These are phyloP conservation scores for Choristoneura rosaceana DNA, from an alignment of 2,888 invertebrate genomes.

Conservation along the genomic window DNA sequence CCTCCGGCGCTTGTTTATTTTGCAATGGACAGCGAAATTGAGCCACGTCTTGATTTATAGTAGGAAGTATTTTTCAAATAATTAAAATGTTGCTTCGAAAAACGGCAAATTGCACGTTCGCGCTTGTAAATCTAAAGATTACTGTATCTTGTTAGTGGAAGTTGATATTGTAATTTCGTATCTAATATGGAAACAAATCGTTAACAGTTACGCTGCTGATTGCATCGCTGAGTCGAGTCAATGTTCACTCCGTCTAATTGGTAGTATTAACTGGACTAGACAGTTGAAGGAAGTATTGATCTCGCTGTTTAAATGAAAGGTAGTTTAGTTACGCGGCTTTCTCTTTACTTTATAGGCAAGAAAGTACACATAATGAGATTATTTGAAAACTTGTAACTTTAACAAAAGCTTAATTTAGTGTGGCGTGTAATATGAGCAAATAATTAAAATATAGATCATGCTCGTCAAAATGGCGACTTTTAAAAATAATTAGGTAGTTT, in stretches of 20 bases:
- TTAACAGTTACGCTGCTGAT: slow-evolving; percentile 27
- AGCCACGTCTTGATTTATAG: slow-evolving; percentile 41
- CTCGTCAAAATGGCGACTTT: no score
- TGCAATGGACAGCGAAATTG: slow-evolving; percentile 57
- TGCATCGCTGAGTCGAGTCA: slow-evolving; percentile 5
- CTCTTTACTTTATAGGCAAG: not conserved
- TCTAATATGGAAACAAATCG: not conserved
- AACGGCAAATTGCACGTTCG: slow-evolving; percentile 26
- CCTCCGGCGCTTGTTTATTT: slow-evolving; percentile 54
- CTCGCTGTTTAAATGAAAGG: not conserved
- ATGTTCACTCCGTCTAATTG: slow-evolving; percentile 16
- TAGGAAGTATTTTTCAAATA: slow-evolving; percentile 35
- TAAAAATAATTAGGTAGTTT: no score
- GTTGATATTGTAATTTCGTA: slow-evolving; percentile 25
- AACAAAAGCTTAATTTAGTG: no score
- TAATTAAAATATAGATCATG: no score
- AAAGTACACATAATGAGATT: no score
- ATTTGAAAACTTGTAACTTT: no score
- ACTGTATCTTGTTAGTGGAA: slow-evolving; percentile 10
- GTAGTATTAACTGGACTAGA: slow-evolving; percentile 24
- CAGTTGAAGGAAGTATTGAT: slow-evolving; percentile 26
- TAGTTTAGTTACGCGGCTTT: not conserved
- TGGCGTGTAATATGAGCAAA: no score
- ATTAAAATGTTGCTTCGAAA: slow-evolving; percentile 22
- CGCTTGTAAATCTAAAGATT: slow-evolving; percentile 20